phyloP scores from a whole-genome alignment of 2,797 vertebrate species.

The Octomys mimax region DNA sequence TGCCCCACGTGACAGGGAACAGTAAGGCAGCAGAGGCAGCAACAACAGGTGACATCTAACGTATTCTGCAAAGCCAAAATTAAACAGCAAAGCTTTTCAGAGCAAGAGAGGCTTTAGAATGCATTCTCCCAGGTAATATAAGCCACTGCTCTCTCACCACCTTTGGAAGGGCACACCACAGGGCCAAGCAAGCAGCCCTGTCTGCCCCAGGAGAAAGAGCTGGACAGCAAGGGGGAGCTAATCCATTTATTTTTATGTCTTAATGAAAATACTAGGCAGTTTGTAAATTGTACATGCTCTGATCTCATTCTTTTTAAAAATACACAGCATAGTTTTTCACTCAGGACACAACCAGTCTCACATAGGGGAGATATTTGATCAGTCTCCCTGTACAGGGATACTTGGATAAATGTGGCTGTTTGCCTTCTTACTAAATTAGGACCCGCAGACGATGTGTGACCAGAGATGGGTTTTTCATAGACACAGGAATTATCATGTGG shows the following conservation, averaged over 20 bases:
- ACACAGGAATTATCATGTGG: neutral
- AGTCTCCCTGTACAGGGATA: slow-evolving; percentile 12
- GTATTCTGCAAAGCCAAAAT: slow-evolving; percentile 62
- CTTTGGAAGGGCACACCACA: neutral
- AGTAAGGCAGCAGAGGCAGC: slow-evolving; percentile 22
- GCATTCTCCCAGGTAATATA: slow-evolving; percentile 56
- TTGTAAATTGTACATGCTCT: slow-evolving; percentile 49
- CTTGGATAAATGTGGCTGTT: slow-evolving; percentile 57
- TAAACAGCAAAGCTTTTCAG: slow-evolving; percentile 61
- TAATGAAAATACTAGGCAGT: slow-evolving; percentile 65
- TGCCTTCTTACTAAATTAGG: slow-evolving; percentile 36
- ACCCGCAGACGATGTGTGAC: slow-evolving; percentile 46
- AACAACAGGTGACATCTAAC: neutral
- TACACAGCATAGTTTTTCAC: slow-evolving; percentile 59
- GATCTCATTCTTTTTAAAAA: slow-evolving; percentile 71
- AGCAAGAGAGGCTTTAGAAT: slow-evolving; percentile 18
- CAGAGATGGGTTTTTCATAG: slow-evolving; percentile 10
- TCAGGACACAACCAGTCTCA: slow-evolving; percentile 46
- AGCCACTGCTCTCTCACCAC: neutral
- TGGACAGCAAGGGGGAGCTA: neutral
- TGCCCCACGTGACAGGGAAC: slow-evolving; percentile 25
- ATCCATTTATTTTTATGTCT: slow-evolving; percentile 70
- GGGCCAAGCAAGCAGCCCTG: neutral
- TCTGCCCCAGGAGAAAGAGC: neutral
- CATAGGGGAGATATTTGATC: slow-evolving; percentile 63